Evolutionary conservation across 2,797 vertebrate species (phyloP).

Genomic region (Moxostoma hubbsi): DNA sequence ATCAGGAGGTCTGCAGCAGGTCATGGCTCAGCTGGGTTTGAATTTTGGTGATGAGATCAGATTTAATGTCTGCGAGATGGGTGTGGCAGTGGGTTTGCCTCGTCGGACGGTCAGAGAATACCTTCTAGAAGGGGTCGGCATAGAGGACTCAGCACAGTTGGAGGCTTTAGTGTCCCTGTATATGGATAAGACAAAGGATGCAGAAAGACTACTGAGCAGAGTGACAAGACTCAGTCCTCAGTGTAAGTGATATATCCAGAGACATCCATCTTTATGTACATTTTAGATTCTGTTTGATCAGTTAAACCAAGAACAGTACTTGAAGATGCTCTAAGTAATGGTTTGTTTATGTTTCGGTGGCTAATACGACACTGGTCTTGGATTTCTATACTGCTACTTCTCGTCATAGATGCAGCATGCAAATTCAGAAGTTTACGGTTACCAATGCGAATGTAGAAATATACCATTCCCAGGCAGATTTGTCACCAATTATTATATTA

Average conservation of each 20-base stretch:
- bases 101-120: slow-evolving; percentile 55
- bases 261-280: background rate
- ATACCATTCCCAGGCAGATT: too few species aligned
- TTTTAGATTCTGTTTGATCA: background rate
- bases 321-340: too few species aligned
- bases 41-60: slow-evolving; percentile 42
- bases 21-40: slow-evolving; percentile 46
- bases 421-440: too few species aligned
- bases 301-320: too few species aligned
- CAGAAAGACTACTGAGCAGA: slow-evolving; percentile 53
- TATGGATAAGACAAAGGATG: slow-evolving; percentile 63
- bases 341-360: too few species aligned
- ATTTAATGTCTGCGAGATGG: slow-evolving; percentile 65
- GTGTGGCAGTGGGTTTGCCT: slow-evolving; percentile 61
- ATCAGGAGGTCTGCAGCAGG: slow-evolving; percentile 58
- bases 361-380: too few species aligned
- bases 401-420: too few species aligned
- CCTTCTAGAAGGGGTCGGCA: slow-evolving; percentile 60
- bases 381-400: too few species aligned
- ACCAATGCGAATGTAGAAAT: too few species aligned
- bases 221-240: slow-evolving; percentile 50
- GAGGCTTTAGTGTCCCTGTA: slow-evolving; percentile 61
- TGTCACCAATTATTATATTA: too few species aligned
- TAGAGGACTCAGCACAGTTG: slow-evolving; percentile 61
- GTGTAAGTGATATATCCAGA: slow-evolving; percentile 48